phyloP scores from a whole-genome alignment of 2,888 invertebrate genomes.

The Coleophora deauratella region DNA sequence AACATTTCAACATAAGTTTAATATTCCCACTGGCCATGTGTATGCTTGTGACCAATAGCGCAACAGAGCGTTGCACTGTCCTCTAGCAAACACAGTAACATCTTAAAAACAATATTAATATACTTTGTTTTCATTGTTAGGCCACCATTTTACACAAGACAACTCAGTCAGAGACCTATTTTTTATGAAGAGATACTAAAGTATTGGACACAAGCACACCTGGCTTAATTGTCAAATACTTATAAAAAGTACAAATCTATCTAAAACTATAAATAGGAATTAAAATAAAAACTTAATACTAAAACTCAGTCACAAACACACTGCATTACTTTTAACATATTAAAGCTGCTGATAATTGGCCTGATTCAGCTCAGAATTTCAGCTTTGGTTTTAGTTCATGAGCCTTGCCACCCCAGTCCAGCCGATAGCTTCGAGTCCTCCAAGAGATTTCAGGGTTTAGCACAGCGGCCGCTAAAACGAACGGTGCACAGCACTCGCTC shows the following conservation, averaged over 20 bases:
- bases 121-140: too few species aligned
- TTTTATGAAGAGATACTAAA: too few species aligned
- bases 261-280: constrained; percentile 56
- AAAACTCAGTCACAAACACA: constrained; percentile 13
- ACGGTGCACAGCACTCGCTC: constrained; percentile 92
- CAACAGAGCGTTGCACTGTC: too few species aligned
- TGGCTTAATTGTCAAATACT: too few species aligned
- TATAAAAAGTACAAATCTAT: constrained; percentile 54
- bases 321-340: constrained; percentile 34
- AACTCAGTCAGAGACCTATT: too few species aligned
- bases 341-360: constrained; percentile 52
- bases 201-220: too few species aligned
- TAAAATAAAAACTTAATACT: constrained; percentile 55
- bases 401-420: constrained; percentile 96
- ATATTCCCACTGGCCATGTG: too few species aligned
- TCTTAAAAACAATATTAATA: too few species aligned
- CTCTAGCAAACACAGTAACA: too few species aligned
- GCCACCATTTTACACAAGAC: too few species aligned
- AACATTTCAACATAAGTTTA: too few species aligned
- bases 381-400: constrained; percentile 88
- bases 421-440: constrained; percentile 92
- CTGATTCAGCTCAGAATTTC: constrained; percentile 67
- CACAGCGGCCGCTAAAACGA: constrained; percentile 90
- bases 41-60: too few species aligned
- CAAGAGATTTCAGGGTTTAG: constrained; percentile 93